These are phyloP conservation scores for Phrynosoma blainvillii DNA, from an alignment of 2,113 vertebrate species.

Conservation along the genomic window DNA sequence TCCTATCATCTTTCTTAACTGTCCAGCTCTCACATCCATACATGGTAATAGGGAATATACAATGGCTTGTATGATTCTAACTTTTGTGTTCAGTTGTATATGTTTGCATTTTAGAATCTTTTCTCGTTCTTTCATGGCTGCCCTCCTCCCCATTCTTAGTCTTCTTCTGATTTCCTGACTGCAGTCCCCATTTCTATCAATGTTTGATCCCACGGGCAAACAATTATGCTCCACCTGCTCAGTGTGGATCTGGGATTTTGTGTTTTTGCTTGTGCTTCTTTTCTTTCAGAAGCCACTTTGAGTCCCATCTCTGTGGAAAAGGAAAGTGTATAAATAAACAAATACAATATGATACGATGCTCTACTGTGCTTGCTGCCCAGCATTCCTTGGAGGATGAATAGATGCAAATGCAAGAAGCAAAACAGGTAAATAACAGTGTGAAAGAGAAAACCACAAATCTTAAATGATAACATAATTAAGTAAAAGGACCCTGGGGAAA, in stretches of 20 bases:
- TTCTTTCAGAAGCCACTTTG: neutral
- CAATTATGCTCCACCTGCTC: too few species aligned
- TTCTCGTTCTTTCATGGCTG: too few species aligned
- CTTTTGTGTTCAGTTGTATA: too few species aligned
- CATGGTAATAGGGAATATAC: too few species aligned
- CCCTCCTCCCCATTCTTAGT: too few species aligned
- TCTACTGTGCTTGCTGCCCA: neutral
- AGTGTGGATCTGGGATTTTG: neutral
- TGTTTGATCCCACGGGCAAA: too few species aligned
- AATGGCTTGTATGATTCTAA: too few species aligned
- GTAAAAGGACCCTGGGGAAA: neutral
- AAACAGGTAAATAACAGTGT: constrained; percentile 27
- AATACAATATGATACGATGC: neutral
- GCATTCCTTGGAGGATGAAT: neutral
- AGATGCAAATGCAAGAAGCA: constrained; percentile 5
- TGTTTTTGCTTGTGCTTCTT: neutral
- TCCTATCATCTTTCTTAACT: too few species aligned
- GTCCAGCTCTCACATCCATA: too few species aligned
- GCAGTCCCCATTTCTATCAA: too few species aligned
- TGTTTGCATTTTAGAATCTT: too few species aligned
- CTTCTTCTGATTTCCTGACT: too few species aligned
- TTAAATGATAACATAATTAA: neutral
- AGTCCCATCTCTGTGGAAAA: neutral
- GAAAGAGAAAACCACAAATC: constrained; percentile 23
- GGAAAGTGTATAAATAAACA: neutral